Percentiles rank a stretch among this genome's conserved stretches.
Conservation (phyloP, 2,888 invertebrate species). For the Drosophila parthenogenetica region DNA sequence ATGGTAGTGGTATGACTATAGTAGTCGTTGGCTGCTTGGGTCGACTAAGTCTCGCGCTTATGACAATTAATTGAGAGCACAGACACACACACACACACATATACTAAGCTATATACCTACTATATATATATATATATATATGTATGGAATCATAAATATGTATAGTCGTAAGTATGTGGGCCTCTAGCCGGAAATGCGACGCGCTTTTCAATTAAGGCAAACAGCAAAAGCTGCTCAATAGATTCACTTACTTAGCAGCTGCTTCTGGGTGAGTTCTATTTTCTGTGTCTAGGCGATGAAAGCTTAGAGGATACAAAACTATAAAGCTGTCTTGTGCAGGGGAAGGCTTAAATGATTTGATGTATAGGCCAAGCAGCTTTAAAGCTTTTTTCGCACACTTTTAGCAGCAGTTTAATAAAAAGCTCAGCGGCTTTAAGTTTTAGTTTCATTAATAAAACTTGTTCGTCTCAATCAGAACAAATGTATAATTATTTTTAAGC, state of each 20-base stretch:
- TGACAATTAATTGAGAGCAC: conserved; percentile 75
- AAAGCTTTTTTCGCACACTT: no score
- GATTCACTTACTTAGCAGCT: conserved; percentile 14
- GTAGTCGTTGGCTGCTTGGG: conserved; percentile 26
- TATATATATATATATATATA: conserved; percentile 8
- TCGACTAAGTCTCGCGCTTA: conserved; percentile 60
- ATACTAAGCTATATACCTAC: background rate
- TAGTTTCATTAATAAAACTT: no score
- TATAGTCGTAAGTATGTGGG: conserved; percentile 25
- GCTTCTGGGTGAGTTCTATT: conserved; percentile 31
- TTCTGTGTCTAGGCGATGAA: conserved; percentile 3
- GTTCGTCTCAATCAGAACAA: no score
- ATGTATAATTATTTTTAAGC: no score
- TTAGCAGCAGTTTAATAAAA: no score
- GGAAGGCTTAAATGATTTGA: no score
- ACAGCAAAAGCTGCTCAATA: conserved; percentile 31
- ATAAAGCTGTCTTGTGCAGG: background rate
- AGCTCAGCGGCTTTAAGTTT: no score
- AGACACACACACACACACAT: conserved; percentile 30
- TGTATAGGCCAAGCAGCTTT: no score
- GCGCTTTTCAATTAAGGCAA: conserved; percentile 76
- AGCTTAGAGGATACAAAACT: background rate
- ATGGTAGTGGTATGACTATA: conserved; percentile 1
- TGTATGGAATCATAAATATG: conserved; percentile 12
- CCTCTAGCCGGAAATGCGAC: conserved; percentile 75